phyloP scores from a whole-genome alignment of 1,140 invertebrate genomes.

The Hyles euphorbiae region DNA sequence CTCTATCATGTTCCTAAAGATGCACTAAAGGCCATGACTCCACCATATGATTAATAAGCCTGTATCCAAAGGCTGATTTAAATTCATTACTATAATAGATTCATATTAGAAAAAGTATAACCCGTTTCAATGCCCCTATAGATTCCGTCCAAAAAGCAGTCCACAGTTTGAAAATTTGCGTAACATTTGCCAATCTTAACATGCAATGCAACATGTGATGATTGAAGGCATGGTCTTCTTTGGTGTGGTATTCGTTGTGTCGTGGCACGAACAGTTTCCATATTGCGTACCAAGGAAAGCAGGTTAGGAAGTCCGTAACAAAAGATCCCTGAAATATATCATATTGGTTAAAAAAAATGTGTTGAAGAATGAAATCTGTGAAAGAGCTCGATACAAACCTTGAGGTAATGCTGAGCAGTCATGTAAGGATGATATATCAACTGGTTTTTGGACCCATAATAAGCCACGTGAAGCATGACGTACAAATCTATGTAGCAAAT shows the following conservation, averaged over 20 bases:
- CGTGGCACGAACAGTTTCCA: slow-evolving; percentile 52
- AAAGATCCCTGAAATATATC: slow-evolving; percentile 50
- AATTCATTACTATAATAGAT: no score
- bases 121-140: slow-evolving; percentile 54
- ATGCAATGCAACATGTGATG: slow-evolving; percentile 54
- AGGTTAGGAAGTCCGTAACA: slow-evolving; percentile 54
- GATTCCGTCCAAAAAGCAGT: slow-evolving; percentile 57
- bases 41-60: no score
- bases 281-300: slow-evolving; percentile 66
- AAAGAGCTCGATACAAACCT: slow-evolving; percentile 27
- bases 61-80: no score
- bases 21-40: no score
- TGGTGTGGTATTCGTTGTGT: slow-evolving; percentile 49
- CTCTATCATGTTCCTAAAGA: no score
- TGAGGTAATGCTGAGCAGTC: slow-evolving; percentile 66
- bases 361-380: no score
- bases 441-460: slow-evolving; percentile 65
- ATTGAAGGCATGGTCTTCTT: slow-evolving; percentile 39
- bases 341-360: no score
- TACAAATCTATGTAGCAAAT: slow-evolving; percentile 67
- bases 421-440: slow-evolving; percentile 69
- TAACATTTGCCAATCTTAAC: slow-evolving; percentile 53
- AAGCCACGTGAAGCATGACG: slow-evolving; percentile 66
- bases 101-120: slow-evolving; percentile 3
- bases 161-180: slow-evolving; percentile 64